Base-by-base conservation (phyloP, 1,140 invertebrate species). In the Formica exsecta region DNA sequence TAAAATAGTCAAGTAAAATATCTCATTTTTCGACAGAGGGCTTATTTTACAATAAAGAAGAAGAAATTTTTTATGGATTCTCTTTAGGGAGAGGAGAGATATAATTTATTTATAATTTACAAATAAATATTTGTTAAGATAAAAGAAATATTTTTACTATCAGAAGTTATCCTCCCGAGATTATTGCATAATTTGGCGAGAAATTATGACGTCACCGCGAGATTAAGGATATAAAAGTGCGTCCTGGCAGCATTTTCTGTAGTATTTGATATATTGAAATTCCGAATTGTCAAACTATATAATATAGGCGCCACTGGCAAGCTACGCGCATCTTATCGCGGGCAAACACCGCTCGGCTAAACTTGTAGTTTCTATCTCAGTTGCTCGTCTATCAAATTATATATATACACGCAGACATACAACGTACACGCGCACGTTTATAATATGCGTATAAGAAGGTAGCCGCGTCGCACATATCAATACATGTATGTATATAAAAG, bases 271-370 rank as follows among this genome's bases (percentile, higher is more conserved):
- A 41, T 22, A 48, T 57, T 81, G 84, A 89, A 73, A 83, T 73
- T 86, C 76, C 87, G 22, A 59, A 59, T 48, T 38, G 64, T 44
- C 44, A 11, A 36, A 32, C 22, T 36, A 62, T 36, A 61, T 71
- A 48, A 57, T 57, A 86, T 54, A 87, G 79, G 85, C 89, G 89
- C 89, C 89, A 87, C 48, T 84, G 59, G 71, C 25, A 32, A 25
- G 44, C 16, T 61, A 36, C 62, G 41, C 38, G 36, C 74, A 64
- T 89, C 85, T 74, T 90, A 90, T 90, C 87, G 61, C 87, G 54
- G 54, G 57, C 83, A 86, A 91, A 90, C 77, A 86, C 54, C 54
- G 86, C 71, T 90, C 66, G 76, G 59, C 66, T 74, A 86, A 90
- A 86, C 71, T 85, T 74, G 86, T 75, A 65, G 44, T 79, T 74